phyloP scores from a whole-genome alignment of 2,797 vertebrate species.

The Brotogeris chrysoptera region DNA sequence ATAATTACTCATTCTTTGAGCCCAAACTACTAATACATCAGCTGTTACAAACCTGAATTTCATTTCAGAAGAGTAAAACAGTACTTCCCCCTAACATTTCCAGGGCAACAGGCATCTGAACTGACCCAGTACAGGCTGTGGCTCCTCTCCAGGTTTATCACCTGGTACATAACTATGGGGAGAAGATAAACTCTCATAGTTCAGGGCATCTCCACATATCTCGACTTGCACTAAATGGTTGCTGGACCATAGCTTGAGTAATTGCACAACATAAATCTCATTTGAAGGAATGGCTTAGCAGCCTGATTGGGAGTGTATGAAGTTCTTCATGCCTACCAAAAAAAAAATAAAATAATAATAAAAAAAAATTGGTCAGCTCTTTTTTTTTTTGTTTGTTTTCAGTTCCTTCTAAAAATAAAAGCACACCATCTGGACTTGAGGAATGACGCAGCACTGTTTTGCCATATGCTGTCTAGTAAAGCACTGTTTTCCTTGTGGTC shows the following conservation, averaged over 20 bases:
- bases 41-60: neutral
- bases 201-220: neutral
- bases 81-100: neutral
- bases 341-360: neutral
- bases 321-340: neutral
- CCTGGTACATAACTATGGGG: neutral
- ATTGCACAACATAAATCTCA: neutral
- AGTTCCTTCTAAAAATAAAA: neutral
- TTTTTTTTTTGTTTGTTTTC: neutral
- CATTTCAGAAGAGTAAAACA: neutral
- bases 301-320: neutral
- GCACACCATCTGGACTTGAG: conserved; percentile 6
- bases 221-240: neutral
- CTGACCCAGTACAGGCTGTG: fast-evolving
- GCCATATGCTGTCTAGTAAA: neutral
- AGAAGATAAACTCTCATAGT: neutral
- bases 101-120: neutral
- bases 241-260: neutral
- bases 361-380: neutral
- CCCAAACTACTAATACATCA: neutral
- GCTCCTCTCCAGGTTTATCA: neutral
- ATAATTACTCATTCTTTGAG: neutral
- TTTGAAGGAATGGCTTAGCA: neutral
- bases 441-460: neutral
- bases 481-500: neutral